phyloP scores from a whole-genome alignment of 2,888 invertebrate species.

The Hydrotaea diabolus region DNA sequence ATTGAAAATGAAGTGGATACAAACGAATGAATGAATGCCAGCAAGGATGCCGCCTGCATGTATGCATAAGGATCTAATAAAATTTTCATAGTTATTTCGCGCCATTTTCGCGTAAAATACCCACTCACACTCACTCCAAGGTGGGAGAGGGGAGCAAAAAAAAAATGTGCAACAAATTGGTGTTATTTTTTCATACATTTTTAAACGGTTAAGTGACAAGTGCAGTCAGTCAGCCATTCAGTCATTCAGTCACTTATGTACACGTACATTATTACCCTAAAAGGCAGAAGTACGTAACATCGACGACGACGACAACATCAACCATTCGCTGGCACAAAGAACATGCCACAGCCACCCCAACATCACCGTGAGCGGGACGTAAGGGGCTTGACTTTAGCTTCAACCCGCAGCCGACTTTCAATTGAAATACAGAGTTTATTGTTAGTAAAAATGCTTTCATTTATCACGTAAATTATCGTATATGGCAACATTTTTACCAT shows the following conservation, averaged over 20 bases:
- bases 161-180: conserved; percentile 14
- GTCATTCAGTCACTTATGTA: conserved; percentile 55
- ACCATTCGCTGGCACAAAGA: neutral
- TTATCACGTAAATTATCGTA: conserved; percentile 65
- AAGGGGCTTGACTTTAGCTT: too few relatives aligned
- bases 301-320: neutral
- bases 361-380: too few relatives aligned
- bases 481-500: conserved; percentile 63
- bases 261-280: conserved; percentile 22
- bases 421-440: conserved; percentile 61
- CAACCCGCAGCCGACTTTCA: conserved; percentile 42
- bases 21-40: neutral
- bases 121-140: neutral
- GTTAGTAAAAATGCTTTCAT: conserved; percentile 58
- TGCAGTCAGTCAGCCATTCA: conserved; percentile 61
- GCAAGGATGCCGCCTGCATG: too few relatives aligned
- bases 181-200: conserved; percentile 63
- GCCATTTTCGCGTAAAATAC: conserved; percentile 61
- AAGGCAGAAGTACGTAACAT: conserved; percentile 1
- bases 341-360: neutral
- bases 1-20: conserved; percentile 60
- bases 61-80: conserved; percentile 67
- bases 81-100: conserved; percentile 69
- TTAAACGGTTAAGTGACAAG: conserved; percentile 65
- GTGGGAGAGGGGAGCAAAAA: neutral